A percentile compares a stretch with the other conserved stretches of the same genome.
phyloP scores from a whole-genome alignment of 2,113 vertebrate genomes.

The Protobothrops mucrosquamatus region DNA sequence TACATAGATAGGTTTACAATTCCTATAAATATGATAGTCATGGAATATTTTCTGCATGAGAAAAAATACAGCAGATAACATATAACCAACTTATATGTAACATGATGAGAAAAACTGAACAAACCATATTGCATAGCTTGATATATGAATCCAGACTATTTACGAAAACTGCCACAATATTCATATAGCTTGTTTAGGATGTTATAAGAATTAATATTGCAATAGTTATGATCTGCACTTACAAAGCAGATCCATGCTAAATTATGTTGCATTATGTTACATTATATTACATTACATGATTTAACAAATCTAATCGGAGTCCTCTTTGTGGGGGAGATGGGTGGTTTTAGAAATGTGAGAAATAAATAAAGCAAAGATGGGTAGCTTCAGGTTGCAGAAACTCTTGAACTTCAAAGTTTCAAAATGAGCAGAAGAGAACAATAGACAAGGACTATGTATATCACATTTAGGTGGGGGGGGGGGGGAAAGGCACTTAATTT shows the following conservation, averaged over 20 bases:
- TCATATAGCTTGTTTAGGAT: not conserved
- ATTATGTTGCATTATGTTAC: not conserved
- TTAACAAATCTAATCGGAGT: not conserved
- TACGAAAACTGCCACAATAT: not conserved
- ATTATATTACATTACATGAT: not conserved
- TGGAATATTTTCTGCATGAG: not conserved
- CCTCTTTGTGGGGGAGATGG: not conserved
- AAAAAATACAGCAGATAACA: not conserved
- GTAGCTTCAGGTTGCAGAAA: not conserved
- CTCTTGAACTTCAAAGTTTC: not conserved
- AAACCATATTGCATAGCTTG: not conserved
- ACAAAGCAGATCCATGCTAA: not conserved
- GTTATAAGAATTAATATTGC: not conserved
- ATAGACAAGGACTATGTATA: not conserved
- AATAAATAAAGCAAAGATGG: not conserved
- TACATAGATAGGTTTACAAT: not conserved
- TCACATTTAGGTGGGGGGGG: not conserved
- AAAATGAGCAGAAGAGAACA: not conserved
- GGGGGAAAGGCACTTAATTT: not conserved
- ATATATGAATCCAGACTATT: not conserved
- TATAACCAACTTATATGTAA: not conserved
- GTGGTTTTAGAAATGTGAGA: not conserved
- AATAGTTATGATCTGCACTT: not conserved
- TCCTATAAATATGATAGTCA: slow-evolving; percentile 16
- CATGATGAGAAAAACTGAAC: not conserved